Conservation (phyloP, 1,140 invertebrate species). For the Rhagoletis zephyria region DNA sequence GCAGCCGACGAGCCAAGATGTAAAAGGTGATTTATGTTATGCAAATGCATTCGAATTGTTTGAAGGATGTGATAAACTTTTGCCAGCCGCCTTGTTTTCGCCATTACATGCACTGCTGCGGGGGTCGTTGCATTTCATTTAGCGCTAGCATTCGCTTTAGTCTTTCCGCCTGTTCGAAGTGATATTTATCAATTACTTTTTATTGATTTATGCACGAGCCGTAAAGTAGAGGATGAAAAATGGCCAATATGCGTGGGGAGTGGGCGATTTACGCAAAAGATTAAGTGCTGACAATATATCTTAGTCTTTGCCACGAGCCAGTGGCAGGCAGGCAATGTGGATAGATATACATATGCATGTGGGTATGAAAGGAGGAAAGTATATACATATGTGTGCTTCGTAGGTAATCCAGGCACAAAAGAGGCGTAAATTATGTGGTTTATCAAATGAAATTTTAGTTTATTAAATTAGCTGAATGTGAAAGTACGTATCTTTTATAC, state of each 20-base stretch:
- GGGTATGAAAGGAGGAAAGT: too few species aligned
- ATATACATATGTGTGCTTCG: too few species aligned
- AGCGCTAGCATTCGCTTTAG: not conserved
- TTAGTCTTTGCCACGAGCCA: not conserved
- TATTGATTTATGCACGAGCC: slow-evolving; percentile 32
- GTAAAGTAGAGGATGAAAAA: slow-evolving; percentile 25
- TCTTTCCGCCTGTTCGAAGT: slow-evolving; percentile 37
- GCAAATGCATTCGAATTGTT: slow-evolving; percentile 47
- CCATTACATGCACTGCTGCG: not conserved
- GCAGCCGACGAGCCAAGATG: not conserved
- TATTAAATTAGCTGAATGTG: not conserved
- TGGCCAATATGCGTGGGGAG: slow-evolving; percentile 25
- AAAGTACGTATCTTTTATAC: not conserved
- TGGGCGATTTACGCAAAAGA: slow-evolving; percentile 28
- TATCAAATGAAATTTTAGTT: slow-evolving; percentile 1
- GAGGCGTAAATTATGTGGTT: slow-evolving; percentile 23
- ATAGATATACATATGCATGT: too few species aligned
- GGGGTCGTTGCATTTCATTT: slow-evolving; percentile 47
- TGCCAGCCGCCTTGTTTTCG: not conserved
- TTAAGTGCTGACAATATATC: slow-evolving; percentile 20
- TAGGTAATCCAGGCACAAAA: not conserved
- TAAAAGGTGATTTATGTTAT: slow-evolving; percentile 53
- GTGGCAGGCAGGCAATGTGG: too few species aligned
- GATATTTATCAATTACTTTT: slow-evolving; percentile 50
- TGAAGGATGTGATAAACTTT: slow-evolving; percentile 40